Evolutionary conservation across 2,888 invertebrate genomes (phyloP), one percentile per base, ranked within the genome.

Genomic region (Pristionchus arcanus): DNA sequence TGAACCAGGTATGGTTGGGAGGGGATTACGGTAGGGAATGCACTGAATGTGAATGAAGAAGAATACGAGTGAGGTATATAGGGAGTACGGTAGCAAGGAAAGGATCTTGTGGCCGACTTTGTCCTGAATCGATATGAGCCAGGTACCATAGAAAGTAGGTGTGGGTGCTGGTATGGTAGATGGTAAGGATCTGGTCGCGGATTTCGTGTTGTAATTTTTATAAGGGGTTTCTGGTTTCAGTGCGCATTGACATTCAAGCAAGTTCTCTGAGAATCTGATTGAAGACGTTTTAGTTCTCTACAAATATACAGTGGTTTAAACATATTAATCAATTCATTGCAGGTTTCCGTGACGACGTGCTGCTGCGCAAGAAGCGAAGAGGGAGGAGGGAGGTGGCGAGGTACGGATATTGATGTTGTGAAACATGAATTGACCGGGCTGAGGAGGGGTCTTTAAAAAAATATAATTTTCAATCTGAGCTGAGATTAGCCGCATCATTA

Each of bases 331-430:
- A 42, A 37, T 84, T 53, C 11, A 9, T 9, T 68, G 9, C 74
- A 88, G 87, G 87, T 19, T 88, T 88, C 55, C 87, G 87, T 21
- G 74, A 88, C n/a, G 87, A 88, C 49, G 74, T 74, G 25, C 74
- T 88, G 55, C 63, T 37, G 68, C 66, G 42, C 68, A 87, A 68
- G 87, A 87, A 85, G 59, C 21, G 84, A 15, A 3, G 84, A 37
- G 84, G 84, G 5, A 85, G 59, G 84, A 84, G 55, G 49, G 34
- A 59, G 34, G 31, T n/a, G 19, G 31, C 59, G 59, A 55, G 59
- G 84, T 84, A 42, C 9, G 42, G 42, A 42, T 42, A 42, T 42
- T 42, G 42, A 5, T 42, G 9, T 5, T 42, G 42, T 42, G 42
- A 42, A 42, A 42, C 42, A 42, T 42, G 42, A 42, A 42, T 42